These are phyloP conservation scores for Molorchus minor DNA, from an alignment of 2,888 invertebrate species.

Conservation along the genomic window DNA sequence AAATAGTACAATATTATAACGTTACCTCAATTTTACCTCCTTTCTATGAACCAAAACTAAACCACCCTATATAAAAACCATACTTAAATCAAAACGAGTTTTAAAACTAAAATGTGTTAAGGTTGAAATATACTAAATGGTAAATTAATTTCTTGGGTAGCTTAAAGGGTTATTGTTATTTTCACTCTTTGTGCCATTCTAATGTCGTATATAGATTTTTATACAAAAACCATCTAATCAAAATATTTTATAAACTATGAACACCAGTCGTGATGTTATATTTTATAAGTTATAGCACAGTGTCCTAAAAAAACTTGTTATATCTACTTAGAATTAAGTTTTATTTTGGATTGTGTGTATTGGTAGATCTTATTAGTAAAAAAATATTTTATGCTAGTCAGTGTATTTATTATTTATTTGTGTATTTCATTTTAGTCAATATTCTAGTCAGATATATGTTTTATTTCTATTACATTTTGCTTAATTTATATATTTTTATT, in stretches of 20 bases:
- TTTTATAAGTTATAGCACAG: conserved; percentile 47
- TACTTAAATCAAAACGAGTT: too few relatives aligned
- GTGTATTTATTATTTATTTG: conserved; percentile 44
- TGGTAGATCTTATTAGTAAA: conserved; percentile 49
- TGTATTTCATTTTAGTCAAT: conserved; percentile 48
- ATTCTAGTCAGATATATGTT: conserved; percentile 49
- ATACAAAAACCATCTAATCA: too few relatives aligned
- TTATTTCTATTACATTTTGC: conserved; percentile 47
- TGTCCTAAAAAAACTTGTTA: conserved; percentile 48
- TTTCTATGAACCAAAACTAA: too few relatives aligned
- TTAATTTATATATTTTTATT: conserved; percentile 52
- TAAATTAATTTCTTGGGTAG: too few relatives aligned
- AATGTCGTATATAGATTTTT: too few relatives aligned
- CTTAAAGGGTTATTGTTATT: too few relatives aligned
- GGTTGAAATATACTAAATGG: too few relatives aligned
- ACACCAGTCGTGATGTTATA: conserved; percentile 35
- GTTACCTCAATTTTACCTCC: too few relatives aligned
- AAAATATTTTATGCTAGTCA: conserved; percentile 48
- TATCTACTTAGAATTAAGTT: conserved; percentile 52
- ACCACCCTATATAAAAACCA: too few relatives aligned
- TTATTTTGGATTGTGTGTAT: conserved; percentile 52
- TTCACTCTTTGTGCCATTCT: too few relatives aligned
- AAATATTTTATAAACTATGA: conserved; percentile 2
- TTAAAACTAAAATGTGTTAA: too few relatives aligned
- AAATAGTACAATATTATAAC: too few relatives aligned